Evolutionary conservation across 2,113 vertebrate genomes (phyloP), one percentile per base, ranked within the genome.

Genomic region (Eublepharis macularius): DNA sequence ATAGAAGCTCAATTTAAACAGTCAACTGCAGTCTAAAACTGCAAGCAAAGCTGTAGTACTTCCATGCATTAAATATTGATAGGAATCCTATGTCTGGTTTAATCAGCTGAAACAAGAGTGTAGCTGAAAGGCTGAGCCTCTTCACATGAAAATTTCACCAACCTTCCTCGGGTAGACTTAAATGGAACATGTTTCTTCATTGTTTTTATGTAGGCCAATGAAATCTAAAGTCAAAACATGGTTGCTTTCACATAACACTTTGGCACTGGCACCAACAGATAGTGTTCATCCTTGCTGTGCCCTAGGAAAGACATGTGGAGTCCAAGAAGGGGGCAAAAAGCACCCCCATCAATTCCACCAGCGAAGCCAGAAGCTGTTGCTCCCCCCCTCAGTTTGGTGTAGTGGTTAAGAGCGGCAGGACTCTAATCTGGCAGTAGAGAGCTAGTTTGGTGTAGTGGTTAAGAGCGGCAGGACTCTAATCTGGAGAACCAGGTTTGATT

Each of bases 141-240:
- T 95, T 93, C 93, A 90, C 92, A 95, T 94, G 93, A 94, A 94
- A 94, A 92, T 95, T 94, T 94, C 92, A 95, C 94, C 82, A 94
- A 83, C 85, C 82, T 87, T 86, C 84, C 87, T 83, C 34, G 36
- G 24, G 39, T 29, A 82, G 57, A 83, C 82, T 4, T 0, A 0
- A 83, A 41, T 68, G 81, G 51, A 91, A 91, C 73, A 90, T 75
- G 79, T 91, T 91, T 92, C 86, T 83, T 41, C 86, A 26, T 73
- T 73, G 73, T 90, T 87, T 82, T 89, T 80, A 81, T 5, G 0
- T 84, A 90, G 29, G 87, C 69, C 78, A 54, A 0, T 0, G 47
- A 88, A 92, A 68, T 87, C 84, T 87, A 92, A 90, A 65, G 75
- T 82, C 80, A 84, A 88, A 70, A 87, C 49, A 74, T 68, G 47